phyloP scores from a whole-genome alignment of 1,140 invertebrate genomes.

The Meloidogyne floridensis region DNA sequence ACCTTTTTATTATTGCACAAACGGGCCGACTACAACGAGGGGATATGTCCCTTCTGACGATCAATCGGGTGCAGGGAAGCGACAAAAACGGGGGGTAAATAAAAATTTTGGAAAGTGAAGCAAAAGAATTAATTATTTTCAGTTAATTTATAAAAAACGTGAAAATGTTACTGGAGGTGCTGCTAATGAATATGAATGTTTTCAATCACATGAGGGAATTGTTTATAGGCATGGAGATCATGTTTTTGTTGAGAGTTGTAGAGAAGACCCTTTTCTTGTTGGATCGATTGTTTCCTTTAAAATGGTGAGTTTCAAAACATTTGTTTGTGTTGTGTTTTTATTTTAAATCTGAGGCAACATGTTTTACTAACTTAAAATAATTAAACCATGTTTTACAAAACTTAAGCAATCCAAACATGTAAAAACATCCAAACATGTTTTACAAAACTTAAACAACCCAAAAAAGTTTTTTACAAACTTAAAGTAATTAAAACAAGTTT shows the following conservation, averaged over 20 bases:
- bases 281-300: slow-evolving; percentile 36
- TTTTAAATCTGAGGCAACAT: background rate
- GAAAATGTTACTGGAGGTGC: slow-evolving; percentile 21
- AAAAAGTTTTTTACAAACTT: no score
- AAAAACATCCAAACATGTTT: no score
- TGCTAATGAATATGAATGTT: slow-evolving; percentile 39
- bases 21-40: background rate
- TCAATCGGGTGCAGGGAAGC: background rate
- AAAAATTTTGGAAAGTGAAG: background rate
- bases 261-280: slow-evolving; percentile 35
- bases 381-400: no score
- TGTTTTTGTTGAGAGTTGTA: slow-evolving; percentile 39
- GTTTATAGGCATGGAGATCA: slow-evolving; percentile 39
- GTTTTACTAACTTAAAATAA: no score
- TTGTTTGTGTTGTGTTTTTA: background rate
- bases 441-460: no score
- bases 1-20: slow-evolving; percentile 26
- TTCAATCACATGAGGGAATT: slow-evolving; percentile 37
- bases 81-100: slow-evolving; percentile 24
- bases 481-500: no score
- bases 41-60: background rate
- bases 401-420: no score
- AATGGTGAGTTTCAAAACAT: slow-evolving; percentile 29
- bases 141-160: slow-evolving; percentile 35
- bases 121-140: background rate